Evolutionary conservation across 2,888 invertebrate species (phyloP), one percentile per base, ranked within the genome.

Genomic region (Synanthedon myopaeformis): DNA sequence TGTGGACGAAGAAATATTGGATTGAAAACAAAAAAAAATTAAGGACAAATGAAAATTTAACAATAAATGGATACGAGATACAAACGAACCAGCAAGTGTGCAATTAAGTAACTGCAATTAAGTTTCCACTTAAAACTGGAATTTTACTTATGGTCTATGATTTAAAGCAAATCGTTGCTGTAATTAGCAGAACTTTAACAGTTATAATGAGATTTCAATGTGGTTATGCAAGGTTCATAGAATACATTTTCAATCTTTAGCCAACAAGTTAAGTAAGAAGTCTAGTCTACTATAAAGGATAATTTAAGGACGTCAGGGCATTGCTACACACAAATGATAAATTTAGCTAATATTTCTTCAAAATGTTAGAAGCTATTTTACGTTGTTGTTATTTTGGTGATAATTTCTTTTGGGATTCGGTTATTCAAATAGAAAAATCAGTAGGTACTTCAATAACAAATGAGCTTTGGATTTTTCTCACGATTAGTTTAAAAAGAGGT

Each of bases 211-310:
- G 13, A 13, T 45, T 45, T 45, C 45, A 45, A 45, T 13, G 45
- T 45, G 45, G 45, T 45, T 45, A 45, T 45, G 45, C 45, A 45
- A 45, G 11, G 13, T 13, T 45, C n/a, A 45, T 13, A 45, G 13
- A 45, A n/a, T 45, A 13, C 45, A 45, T 45, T 45, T 45, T 45
- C 12, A 45, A 45, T 45, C 45, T 45, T 13, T 51, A 50, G 55
- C 53, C 55, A 55, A 55, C 56, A 57, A 57, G 56, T 52, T 55
- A 17, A 17, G 28, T 55, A 17, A 17, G 28, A 23, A 55, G 51
- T 53, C 42, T 53, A 55, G 53, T 53, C 53, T 53, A 52, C 55
- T 51, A 53, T 52, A 42, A 55, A 57, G 57, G 57, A 53, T 55
- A 52, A 42, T 49, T 45, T 55, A 57, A 57, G 57, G 57, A 52